These are phyloP conservation scores for Ferrisia virgata DNA, from an alignment of 2,888 invertebrate species.

Conservation along the genomic window DNA sequence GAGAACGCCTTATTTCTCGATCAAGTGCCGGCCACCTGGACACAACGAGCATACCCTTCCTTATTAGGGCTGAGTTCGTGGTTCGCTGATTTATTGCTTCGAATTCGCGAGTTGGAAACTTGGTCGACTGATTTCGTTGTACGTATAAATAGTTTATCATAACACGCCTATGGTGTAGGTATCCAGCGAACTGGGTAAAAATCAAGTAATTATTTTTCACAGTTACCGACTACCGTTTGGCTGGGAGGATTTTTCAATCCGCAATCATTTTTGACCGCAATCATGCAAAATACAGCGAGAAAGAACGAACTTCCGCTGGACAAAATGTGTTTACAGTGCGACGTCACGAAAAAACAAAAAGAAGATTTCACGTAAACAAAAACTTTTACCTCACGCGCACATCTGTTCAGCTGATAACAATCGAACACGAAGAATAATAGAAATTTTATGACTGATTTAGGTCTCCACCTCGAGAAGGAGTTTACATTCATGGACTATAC, in stretches of 20 bases:
- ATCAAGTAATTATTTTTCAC: constrained; percentile 48
- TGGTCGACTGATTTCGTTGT: constrained; percentile 95
- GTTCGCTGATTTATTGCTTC: constrained; percentile 85
- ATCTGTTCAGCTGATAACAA: too few relatives aligned
- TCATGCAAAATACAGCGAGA: constrained; percentile 95
- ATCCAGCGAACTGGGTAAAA: not conserved
- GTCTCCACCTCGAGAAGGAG: constrained; percentile 80
- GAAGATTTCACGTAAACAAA: constrained; percentile 93
- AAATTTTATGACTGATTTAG: too few relatives aligned
- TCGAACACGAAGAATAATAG: too few relatives aligned
- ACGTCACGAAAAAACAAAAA: constrained; percentile 93
- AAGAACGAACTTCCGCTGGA: constrained; percentile 89
- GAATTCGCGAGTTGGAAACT: constrained; percentile 84
- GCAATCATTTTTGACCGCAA: constrained; percentile 91
- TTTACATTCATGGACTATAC: constrained; percentile 86
- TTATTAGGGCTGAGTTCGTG: constrained; percentile 81
- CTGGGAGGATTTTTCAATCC: constrained; percentile 97
- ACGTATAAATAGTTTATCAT: too few relatives aligned
- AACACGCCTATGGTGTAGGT: too few relatives aligned
- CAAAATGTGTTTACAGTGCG: constrained; percentile 95
- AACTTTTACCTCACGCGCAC: too few relatives aligned
- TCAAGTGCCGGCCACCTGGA: constrained; percentile 88
- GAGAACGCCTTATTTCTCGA: constrained; percentile 90
- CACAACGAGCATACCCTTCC: constrained; percentile 85
- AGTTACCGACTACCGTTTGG: constrained; percentile 92